Evolutionary conservation across 2,888 invertebrate species (phyloP).

Genomic region (Empis livida): DNA sequence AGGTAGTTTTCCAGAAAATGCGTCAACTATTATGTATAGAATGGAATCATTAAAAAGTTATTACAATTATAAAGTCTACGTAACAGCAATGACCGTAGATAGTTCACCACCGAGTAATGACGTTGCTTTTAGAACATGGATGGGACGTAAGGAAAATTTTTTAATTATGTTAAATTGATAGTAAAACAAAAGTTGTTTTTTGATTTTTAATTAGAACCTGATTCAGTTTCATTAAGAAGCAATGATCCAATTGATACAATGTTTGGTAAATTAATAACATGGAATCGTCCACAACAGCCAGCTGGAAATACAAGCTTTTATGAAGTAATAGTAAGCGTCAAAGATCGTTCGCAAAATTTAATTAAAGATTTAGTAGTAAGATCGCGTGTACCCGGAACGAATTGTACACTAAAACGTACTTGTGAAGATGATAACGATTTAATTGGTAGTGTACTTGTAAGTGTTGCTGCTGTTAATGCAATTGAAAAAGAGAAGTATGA

Average conservation of each 20-base stretch:
- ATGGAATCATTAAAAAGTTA: slow-evolving; percentile 41
- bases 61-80: slow-evolving; percentile 52
- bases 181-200: too few species aligned
- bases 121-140: slow-evolving; percentile 43
- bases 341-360: background rate
- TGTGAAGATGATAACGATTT: slow-evolving; percentile 16
- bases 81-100: slow-evolving; percentile 56
- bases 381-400: slow-evolving; percentile 15
- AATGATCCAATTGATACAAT: background rate
- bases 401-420: slow-evolving; percentile 15
- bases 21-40: slow-evolving; percentile 18
- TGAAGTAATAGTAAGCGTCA: slow-evolving; percentile 34
- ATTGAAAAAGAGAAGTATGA: slow-evolving; percentile 8
- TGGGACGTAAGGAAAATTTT: slow-evolving; percentile 38
- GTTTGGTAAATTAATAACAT: slow-evolving; percentile 18
- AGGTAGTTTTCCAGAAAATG: slow-evolving; percentile 5
- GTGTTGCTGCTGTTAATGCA: slow-evolving; percentile 31
- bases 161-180: background rate
- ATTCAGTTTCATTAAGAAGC: background rate
- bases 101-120: slow-evolving; percentile 47
- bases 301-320: slow-evolving; percentile 46
- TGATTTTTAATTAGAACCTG: slow-evolving; percentile 13
- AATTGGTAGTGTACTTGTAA: background rate
- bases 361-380: slow-evolving; percentile 9
- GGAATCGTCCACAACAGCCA: slow-evolving; percentile 39